These are phyloP conservation scores for Ptychochromis oligacanthus DNA, from an alignment of 2,113 vertebrate species.

Conservation along the genomic window DNA sequence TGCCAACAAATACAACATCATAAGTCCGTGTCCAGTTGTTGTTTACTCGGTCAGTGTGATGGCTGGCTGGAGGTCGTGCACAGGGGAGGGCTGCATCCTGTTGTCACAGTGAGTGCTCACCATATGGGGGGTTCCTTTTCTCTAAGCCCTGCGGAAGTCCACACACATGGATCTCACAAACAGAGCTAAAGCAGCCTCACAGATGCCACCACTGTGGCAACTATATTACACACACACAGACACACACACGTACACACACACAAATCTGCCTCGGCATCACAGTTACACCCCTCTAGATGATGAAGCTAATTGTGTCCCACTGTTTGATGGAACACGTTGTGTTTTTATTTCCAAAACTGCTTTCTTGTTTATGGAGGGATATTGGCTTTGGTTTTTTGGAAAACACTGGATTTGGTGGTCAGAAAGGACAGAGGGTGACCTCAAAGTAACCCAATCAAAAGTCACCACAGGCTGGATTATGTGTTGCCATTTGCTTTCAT, in stretches of 20 bases:
- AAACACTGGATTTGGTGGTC: constrained; percentile 11
- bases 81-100: constrained; percentile 57
- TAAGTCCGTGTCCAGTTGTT: constrained; percentile 71
- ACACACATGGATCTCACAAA: constrained; percentile 73
- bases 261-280: constrained; percentile 57
- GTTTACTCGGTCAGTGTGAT: constrained; percentile 66
- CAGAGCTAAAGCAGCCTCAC: constrained; percentile 63
- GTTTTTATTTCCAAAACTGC: constrained; percentile 33
- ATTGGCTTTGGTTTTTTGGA: neutral
- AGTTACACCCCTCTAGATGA: constrained; percentile 61
- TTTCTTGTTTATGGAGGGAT: constrained; percentile 34
- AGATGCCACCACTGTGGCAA: constrained; percentile 69
- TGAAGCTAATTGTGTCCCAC: constrained; percentile 63
- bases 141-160: constrained; percentile 74
- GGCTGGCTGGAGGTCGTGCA: constrained; percentile 64
- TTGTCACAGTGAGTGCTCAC: constrained; percentile 61
- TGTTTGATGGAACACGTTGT: constrained; percentile 60
- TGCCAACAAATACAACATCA: constrained; percentile 21
- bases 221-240: constrained; percentile 11
- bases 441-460: neutral
- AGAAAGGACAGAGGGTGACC: constrained; percentile 17
- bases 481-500: neutral
- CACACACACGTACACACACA: neutral
- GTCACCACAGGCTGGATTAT: neutral
- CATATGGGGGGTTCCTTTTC: constrained; percentile 70